Evolutionary conservation across 2,113 vertebrate species (phyloP), one percentile per base, ranked within the genome.

Genomic region (Hystrix brachyura): DNA sequence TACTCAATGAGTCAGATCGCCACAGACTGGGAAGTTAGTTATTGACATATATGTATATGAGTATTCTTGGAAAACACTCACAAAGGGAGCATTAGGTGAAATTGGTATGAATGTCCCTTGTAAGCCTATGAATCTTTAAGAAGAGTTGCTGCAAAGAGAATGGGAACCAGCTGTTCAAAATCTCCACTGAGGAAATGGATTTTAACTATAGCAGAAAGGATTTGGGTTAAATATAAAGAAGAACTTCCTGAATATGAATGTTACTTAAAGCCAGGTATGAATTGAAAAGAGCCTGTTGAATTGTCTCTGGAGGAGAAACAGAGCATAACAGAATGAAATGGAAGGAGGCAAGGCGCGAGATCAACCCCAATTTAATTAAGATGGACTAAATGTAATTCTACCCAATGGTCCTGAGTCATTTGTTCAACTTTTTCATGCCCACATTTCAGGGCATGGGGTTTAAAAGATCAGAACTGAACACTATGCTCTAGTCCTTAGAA

Each of bases 91-190:
- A 81, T 94, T 88, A 84, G 96, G 76, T 87, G 79, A 92, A 60
- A 90, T 65, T 94, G 96, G 93, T 92, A 89, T 67, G 86, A 69
- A 87, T 12, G 32, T 93, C 59, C 89, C 93, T 88, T 94, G 53
- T 90, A 94, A 95, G 89, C 69, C 95, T 84, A 59, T 94, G 96
- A 96, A 94, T 98, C 93, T 96, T 90, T 74, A 95, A 95, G 91
- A 94, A 94, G 90, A 90, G 86, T 95, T 90, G 60, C 92, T 38
- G 2, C 82, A 67, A 94, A 86, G 55, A 88, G 74, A 96, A 98
- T 96, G 94, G 89, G 57, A 96, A 95, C 95, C 96, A 97, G 97
- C 97, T 98, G 98, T 94, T 97, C 51, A 57, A 91, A 95, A 97
- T 97, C 94, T 97, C 87, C 76, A 87, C 90, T 62, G 95, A 95